Conservation (phyloP, 2,888 invertebrate species). For the Deilephila porcellus region DNA sequence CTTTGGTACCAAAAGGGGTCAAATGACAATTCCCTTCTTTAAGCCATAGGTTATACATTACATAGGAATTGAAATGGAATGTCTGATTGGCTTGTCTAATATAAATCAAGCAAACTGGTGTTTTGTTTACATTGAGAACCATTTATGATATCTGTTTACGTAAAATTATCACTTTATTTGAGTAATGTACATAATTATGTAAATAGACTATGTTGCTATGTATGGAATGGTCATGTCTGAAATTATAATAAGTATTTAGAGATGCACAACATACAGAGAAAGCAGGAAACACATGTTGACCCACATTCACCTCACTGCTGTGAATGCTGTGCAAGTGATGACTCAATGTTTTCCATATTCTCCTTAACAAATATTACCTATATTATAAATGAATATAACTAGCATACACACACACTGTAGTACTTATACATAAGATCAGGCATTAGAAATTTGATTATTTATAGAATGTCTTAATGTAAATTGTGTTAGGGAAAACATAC, state of each 20-base stretch:
- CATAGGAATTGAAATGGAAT: no score
- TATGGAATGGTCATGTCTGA: neutral
- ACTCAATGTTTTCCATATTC: neutral
- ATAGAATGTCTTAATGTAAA: neutral
- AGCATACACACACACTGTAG: neutral
- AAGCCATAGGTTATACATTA: no score
- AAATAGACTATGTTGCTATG: neutral
- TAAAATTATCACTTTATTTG: no score
- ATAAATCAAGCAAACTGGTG: no score
- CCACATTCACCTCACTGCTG: constrained; percentile 33
- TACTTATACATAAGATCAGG: no score
- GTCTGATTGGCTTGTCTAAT: no score
- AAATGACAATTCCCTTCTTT: no score
- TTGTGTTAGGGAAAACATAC: neutral
- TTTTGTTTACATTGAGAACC: no score
- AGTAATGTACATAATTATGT: neutral
- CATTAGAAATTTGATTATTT: no score
- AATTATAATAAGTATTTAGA: neutral
- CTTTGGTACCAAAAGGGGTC: no score
- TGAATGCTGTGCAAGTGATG: constrained; percentile 27
- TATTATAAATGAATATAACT: no score
- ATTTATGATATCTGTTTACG: no score
- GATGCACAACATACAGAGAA: constrained; percentile 10
- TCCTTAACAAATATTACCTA: neutral
- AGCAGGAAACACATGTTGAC: constrained; percentile 18